Conservation (phyloP, 2,113 vertebrate genomes). For the Sebastes fasciatus region DNA sequence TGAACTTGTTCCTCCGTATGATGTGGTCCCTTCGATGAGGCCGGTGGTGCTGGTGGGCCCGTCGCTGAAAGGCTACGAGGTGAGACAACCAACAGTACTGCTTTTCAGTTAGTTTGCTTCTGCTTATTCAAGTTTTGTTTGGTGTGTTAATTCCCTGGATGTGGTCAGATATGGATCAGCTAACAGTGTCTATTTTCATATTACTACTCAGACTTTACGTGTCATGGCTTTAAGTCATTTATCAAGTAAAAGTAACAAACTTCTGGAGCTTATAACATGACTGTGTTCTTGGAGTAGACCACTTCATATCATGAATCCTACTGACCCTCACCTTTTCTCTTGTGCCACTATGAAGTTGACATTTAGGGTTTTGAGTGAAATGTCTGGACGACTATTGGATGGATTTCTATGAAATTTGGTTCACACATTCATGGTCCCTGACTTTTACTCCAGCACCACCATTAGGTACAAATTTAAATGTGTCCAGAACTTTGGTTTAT, state of each 20-base stretch:
- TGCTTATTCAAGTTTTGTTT: not conserved
- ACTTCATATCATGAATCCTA: not conserved
- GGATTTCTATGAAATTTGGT: not conserved
- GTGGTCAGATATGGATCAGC: not conserved
- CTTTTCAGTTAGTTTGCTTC: not conserved
- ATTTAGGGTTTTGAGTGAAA: not conserved
- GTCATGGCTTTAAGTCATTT: not conserved
- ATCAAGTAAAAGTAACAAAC: not conserved
- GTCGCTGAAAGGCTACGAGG: constrained; percentile 86
- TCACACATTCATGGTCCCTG: not conserved
- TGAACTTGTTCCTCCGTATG: constrained; percentile 84
- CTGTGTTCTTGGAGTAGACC: not conserved
- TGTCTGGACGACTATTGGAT: not conserved
- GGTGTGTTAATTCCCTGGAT: not conserved
- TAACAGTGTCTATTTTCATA: not conserved
- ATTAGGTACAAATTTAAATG: not conserved
- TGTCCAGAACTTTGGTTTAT: not conserved
- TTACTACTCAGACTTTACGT: not conserved
- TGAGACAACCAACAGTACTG: constrained; percentile 49
- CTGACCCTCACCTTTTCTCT: not conserved
- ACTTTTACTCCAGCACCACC: not conserved
- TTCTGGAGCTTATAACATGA: not conserved
- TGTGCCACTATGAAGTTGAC: accelerated
- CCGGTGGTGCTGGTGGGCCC: constrained; percentile 86
- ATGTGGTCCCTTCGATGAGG: constrained; percentile 86